These are phyloP conservation scores for Nyctibius grandis DNA, from an alignment of 2,797 vertebrate genomes.

Conservation along the genomic window DNA sequence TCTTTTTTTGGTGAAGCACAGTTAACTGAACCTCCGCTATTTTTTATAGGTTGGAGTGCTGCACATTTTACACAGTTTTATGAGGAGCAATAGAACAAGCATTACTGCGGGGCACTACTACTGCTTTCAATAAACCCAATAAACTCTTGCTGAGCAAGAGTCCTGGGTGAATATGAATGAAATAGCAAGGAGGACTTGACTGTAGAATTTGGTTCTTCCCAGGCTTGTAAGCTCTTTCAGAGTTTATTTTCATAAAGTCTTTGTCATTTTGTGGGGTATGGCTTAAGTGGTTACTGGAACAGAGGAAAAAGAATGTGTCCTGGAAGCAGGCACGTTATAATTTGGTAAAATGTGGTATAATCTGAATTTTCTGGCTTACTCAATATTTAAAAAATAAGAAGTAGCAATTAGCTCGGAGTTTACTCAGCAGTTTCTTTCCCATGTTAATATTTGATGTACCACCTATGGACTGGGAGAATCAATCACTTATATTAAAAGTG, in stretches of 20 bases:
- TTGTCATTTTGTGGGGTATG: not conserved
- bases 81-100: not conserved
- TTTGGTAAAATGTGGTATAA: not conserved
- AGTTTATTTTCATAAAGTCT: not conserved
- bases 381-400: not conserved
- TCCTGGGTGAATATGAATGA: not conserved
- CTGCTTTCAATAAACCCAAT: not conserved
- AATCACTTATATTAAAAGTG: not conserved
- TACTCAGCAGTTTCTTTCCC: not conserved
- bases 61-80: not conserved
- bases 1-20: not conserved
- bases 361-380: not conserved
- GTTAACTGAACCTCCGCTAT: not conserved
- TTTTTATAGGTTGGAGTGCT: not conserved
- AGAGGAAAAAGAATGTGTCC: not conserved
- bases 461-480: not conserved
- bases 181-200: not conserved
- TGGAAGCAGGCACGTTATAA: not conserved
- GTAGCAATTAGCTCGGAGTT: not conserved
- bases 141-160: not conserved
- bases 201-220: not conserved
- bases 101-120: not conserved
- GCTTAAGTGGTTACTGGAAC: not conserved
- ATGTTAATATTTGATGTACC: not conserved
- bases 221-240: not conserved